phyloP scores from a whole-genome alignment of 2,113 vertebrate genomes.

The Alethe castanea region DNA sequence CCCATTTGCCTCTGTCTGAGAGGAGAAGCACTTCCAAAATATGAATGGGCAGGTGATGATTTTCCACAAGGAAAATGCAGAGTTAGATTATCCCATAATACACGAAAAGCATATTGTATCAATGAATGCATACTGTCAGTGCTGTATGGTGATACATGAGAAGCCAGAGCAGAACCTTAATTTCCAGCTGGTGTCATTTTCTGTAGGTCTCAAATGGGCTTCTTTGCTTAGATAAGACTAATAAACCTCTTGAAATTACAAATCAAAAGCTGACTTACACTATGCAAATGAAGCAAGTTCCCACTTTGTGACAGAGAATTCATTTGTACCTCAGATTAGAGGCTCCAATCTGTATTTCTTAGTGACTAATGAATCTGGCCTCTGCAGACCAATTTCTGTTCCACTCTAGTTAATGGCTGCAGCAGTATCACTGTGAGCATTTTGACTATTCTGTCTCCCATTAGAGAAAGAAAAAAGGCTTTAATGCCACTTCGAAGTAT shows the following conservation, averaged over 20 bases:
- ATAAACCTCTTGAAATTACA: slow-evolving; percentile 74
- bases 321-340: slow-evolving; percentile 81
- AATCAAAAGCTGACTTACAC: slow-evolving; percentile 73
- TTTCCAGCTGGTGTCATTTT: slow-evolving; percentile 62
- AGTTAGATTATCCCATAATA: not conserved
- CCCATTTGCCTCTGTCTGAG: not conserved
- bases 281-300: slow-evolving; percentile 71
- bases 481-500: slow-evolving; percentile 71
- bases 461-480: slow-evolving; percentile 69
- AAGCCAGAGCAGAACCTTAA: slow-evolving; percentile 24
- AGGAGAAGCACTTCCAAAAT: not conserved
- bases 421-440: slow-evolving; percentile 63
- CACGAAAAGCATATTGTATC: not conserved
- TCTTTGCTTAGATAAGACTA: slow-evolving; percentile 73
- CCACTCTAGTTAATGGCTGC: slow-evolving; percentile 72
- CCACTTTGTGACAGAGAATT: slow-evolving; percentile 76
- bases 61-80: slow-evolving; percentile 14
- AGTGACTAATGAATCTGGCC: slow-evolving; percentile 79
- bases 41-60: slow-evolving; percentile 6
- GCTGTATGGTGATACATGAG: not conserved
- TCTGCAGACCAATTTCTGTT: slow-evolving; percentile 78
- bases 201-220: slow-evolving; percentile 60
- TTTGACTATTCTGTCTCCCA: slow-evolving; percentile 76
- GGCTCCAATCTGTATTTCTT: slow-evolving; percentile 70
- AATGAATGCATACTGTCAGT: not conserved